Base-by-base conservation (phyloP, 2,888 invertebrate genomes). In the Pheosia gnoma region DNA sequence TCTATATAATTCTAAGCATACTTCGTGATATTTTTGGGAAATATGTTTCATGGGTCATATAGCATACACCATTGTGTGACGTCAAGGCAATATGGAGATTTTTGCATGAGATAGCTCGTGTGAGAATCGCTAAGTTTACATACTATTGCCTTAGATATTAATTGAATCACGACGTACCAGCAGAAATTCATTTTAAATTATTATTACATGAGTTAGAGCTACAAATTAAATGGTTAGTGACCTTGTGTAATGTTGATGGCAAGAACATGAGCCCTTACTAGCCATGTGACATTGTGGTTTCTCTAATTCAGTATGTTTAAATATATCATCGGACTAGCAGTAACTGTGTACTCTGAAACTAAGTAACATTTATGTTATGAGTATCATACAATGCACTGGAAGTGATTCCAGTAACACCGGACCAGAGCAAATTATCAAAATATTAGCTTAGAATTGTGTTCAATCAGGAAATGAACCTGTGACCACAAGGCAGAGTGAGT, bases 31-130 rank as follows among this genome's bases (percentile, higher is more conserved):
- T 13, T 58, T 43, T 9, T 55, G 54, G 13, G 56, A 54, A 13
- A 45, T 55, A 56, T n/a, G 55, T 41, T 62, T 25, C 47, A n/a
- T 56, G 61, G 63, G 25, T 25, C 25, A 25, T 11, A 57, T 59
- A 56, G 55, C 56, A 52, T 59, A 57, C 39, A 62, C 57, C 57
- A 61, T 62, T 67, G 64, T 67, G 62, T 79, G 73, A 80, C 77
- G 79, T 78, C 76, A 79, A 74, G 65, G 59, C 72, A 80, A 79
- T 74, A 80, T 79, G 78, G 78, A 74, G 75, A 73, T 68, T 58
- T 59, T 38, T 4, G 25, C 41, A 7, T 13, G 41, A 8, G 13
- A 55, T 41, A 13, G 10, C 37, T 36, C 36, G 25, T 51, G 53
- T 38, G 37, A 38, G 53, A 53, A 53, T 37, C 37, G 53, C 53